A percentile compares a stretch with the other conserved stretches of the same genome.
Conservation (phyloP, 2,797 vertebrate genomes). For the Platyrinchus mystaceus region DNA sequence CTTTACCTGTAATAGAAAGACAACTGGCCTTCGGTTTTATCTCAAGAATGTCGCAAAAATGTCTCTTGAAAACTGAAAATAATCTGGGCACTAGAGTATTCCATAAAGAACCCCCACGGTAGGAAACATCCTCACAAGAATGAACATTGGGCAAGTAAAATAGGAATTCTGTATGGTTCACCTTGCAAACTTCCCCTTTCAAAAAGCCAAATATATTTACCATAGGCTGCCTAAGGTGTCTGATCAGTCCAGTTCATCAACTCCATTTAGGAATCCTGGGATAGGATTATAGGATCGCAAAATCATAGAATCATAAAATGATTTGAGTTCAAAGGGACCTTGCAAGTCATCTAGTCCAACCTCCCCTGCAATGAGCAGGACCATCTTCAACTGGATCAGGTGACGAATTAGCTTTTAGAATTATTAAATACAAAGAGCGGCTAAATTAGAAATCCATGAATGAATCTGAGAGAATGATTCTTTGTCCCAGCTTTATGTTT, state of each 20-base stretch:
- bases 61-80: neutral
- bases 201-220: neutral
- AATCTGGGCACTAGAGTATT: neutral
- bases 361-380: neutral
- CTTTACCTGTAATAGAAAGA: neutral
- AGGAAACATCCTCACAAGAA: neutral
- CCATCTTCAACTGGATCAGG: neutral
- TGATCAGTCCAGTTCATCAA: neutral
- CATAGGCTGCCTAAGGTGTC: neutral
- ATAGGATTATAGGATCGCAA: neutral
- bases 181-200: neutral
- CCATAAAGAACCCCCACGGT: fast-evolving
- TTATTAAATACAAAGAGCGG: neutral
- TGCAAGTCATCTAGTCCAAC: neutral
- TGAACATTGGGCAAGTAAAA: neutral
- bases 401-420: neutral
- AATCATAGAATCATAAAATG: neutral
- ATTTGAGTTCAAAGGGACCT: neutral
- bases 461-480: neutral
- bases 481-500: neutral
- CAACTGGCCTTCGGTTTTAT: neutral
- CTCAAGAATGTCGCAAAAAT: neutral
- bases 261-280: neutral
- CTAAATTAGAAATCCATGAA: neutral
- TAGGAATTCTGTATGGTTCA: neutral